These are phyloP conservation scores for Orientallactaga sibirica DNA, from an alignment of 2,797 vertebrate species.

Conservation along the genomic window DNA sequence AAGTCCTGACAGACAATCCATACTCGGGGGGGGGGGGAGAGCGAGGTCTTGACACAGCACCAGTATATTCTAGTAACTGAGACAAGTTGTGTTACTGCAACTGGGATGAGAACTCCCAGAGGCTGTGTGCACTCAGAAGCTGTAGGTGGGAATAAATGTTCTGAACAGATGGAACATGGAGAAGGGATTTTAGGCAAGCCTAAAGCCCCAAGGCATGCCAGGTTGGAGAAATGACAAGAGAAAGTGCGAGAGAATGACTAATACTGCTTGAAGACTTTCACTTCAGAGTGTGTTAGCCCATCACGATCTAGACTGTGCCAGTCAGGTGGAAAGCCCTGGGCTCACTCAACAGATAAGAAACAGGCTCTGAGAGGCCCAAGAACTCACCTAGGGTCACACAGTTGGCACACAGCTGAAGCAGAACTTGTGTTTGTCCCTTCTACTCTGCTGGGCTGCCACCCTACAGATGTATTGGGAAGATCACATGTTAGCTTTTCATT, in stretches of 20 bases:
- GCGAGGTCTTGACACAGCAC: not conserved
- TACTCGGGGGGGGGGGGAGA: not conserved
- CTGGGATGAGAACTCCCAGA: not conserved
- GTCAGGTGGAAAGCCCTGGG: not conserved
- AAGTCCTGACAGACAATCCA: slow-evolving; percentile 1
- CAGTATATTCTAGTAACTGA: not conserved
- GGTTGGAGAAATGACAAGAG: not conserved
- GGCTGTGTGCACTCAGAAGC: not conserved
- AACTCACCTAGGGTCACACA: not conserved
- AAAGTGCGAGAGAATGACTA: not conserved
- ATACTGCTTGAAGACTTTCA: not conserved
- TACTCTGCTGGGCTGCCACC: not conserved
- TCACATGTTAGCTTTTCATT: not conserved
- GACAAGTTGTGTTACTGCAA: not conserved
- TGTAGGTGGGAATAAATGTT: not conserved
- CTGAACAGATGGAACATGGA: not conserved
- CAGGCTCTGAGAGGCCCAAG: not conserved
- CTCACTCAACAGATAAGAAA: slow-evolving; percentile 21
- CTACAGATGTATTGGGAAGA: not conserved
- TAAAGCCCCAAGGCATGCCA: not conserved
- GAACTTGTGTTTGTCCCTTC: not conserved
- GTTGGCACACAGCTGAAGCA: not conserved
- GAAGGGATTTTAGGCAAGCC: not conserved
- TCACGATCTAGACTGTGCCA: not conserved
- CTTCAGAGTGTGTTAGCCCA: not conserved